Evolutionary conservation across 1,140 invertebrate species (phyloP), one percentile per base, ranked within the genome.

Genomic region (Hestina assimilis): DNA sequence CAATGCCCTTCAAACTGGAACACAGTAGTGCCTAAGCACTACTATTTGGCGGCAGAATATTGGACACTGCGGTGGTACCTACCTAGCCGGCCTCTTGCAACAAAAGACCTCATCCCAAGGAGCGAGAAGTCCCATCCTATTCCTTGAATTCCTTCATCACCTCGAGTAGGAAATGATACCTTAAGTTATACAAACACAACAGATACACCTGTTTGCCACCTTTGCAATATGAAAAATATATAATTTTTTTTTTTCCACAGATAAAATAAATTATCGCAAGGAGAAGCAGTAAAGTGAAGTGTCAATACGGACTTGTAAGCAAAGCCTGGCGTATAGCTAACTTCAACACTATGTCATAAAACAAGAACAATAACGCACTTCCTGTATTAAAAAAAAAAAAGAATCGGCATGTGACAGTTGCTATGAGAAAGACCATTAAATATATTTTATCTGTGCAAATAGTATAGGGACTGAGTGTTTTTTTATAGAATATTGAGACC

Each of bases 291-390:
- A 70, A 83, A 83, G 82, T 86, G 83, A 86, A 83, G 83, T 86
- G 83, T 83, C 72, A 69, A 68, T 82, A 80, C 68, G 79, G 80
- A 85, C 82, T 85, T 77, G 61, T 75, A 77, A 80, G 72, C 73
- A 67, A 83, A 81, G 82, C 76, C 74, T 61, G 73, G 73, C 69
- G 73, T 70, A 67, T 78, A 76, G 61, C 69, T 72, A 76, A 71
- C 71, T 75, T 60, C 66, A 64, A 69, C 52, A 76, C 52, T 71
- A 63, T 66, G 67, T 55, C 64, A 69, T 43, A 59, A 71, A 63
- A 72, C 60, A 51, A 58, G 63, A 72, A 66, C 64, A 69, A 75
- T 61, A 40, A 63, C 71, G 66, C 72, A 75, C 71, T 81, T 74
- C 61, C 64, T 31, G 50, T 65, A 38, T 47, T 59, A 62, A 23